Base-by-base conservation (phyloP, 64 coral and sea anemone genomes). In the Montipora capricornis region DNA sequence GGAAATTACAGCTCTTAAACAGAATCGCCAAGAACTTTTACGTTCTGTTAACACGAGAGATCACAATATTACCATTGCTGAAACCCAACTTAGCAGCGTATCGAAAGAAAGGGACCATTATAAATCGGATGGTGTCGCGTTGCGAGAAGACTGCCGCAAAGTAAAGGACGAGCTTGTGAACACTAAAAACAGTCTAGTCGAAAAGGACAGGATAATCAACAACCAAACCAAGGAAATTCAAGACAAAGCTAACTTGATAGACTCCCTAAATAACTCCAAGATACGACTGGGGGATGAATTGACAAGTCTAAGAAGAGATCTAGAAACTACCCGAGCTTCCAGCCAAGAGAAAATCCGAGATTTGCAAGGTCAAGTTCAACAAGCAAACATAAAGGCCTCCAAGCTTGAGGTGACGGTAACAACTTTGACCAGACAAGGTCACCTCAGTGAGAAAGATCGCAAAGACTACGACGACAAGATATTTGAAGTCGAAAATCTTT, bases 291-390 rank as follows among this genome's bases (percentile, higher is more conserved):
- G 53, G 6, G 75, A 94, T 44, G 98, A 99, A n/a, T 66, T 99
- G 17, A 47, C 69, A n/a, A 93, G 79, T 4, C 87, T 94, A 6
- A 99, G 92, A 67, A 96, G 91, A 68, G 98, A 99, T 50, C 80
- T 99, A 12, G 98, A 96, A 80, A 84, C 87, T 10, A 71, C 94
- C 20, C 95, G 98, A n/a, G 58, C 67, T 49, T 75, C 86, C 74
- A 94, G 90, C 76, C 95, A 94, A 88, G 95, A 99, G 44, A 94
- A 69, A 78, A 83, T 99, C 29, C 94, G 87, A 81, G 89, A 96
- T 55, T 82, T 96, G 16, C 95, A 99, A 90, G 95, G 94, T 20
- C 92, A 89, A 60, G 62, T 99, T 24, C 92, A 89, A 47, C 91
- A 91, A 60, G 92, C 92, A 11, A 93, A 71, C 67, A 53, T 94